These are phyloP conservation scores for Typhlichthys subterraneus DNA, from an alignment of 2,797 vertebrate species.

Conservation along the genomic window DNA sequence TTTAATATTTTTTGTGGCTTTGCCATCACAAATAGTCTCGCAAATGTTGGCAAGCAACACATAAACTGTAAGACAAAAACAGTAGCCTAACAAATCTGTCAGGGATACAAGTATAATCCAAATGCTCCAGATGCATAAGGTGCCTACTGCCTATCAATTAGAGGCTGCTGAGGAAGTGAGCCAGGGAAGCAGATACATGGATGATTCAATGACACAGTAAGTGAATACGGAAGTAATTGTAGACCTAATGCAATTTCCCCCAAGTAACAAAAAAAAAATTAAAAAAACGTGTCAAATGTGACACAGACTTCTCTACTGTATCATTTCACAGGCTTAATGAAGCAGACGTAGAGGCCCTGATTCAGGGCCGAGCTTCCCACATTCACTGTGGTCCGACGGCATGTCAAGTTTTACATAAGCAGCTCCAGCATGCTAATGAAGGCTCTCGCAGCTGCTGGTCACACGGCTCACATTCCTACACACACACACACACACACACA, in stretches of 20 bases:
- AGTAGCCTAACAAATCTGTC: background rate
- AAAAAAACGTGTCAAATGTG: slow-evolving; percentile 35
- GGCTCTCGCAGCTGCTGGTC: slow-evolving; percentile 66
- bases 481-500: slow-evolving; percentile 22
- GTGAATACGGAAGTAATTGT: slow-evolving; percentile 17
- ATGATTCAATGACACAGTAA: slow-evolving; percentile 22
- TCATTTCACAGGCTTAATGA: slow-evolving; percentile 37
- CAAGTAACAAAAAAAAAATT: background rate
- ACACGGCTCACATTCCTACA: slow-evolving; percentile 13
- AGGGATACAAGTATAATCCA: background rate
- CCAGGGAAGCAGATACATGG: slow-evolving; percentile 9
- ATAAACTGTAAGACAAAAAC: background rate
- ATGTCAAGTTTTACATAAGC: slow-evolving; percentile 70
- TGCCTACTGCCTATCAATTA: background rate
- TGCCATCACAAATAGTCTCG: no score
- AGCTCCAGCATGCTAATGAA: slow-evolving; percentile 75
- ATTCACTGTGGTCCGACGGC: slow-evolving; percentile 56
- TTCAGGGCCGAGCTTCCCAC: slow-evolving; percentile 56
- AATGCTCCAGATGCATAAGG: background rate
- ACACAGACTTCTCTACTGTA: slow-evolving; percentile 11
- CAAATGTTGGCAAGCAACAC: no score
- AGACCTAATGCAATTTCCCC: slow-evolving; percentile 33
- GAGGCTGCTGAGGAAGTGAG: background rate
- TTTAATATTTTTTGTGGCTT: no score
- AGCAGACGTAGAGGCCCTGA: slow-evolving; percentile 52